These are phyloP conservation scores for Diceros bicornis DNA, from an alignment of 2,797 vertebrate species.

Conservation along the genomic window DNA sequence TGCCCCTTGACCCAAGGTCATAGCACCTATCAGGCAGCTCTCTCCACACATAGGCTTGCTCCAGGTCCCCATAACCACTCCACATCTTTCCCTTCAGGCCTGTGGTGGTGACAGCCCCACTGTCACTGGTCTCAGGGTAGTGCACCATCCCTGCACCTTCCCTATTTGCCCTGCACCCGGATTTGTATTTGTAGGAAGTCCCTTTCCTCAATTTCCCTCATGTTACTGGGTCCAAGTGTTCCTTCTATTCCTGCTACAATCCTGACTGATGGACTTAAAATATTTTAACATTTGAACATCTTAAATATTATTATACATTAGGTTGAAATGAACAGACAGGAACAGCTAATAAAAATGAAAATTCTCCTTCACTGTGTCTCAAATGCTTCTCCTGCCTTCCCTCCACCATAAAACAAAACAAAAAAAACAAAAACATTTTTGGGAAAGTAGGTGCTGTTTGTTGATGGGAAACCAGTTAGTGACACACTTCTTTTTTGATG, in stretches of 20 bases:
- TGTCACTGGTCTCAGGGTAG: neutral
- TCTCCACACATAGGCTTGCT: neutral
- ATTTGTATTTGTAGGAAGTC: neutral
- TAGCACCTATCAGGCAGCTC: neutral
- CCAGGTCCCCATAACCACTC: neutral
- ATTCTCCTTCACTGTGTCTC: neutral
- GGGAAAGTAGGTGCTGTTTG: neutral
- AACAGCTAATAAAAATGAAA: slow-evolving; percentile 7
- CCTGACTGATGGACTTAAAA: neutral
- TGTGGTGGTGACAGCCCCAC: too few relatives aligned
- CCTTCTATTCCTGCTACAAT: neutral
- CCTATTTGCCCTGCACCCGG: neutral
- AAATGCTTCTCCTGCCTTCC: neutral
- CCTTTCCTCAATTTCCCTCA: neutral
- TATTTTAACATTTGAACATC: neutral
- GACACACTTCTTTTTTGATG: neutral
- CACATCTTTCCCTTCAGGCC: neutral
- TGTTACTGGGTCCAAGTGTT: neutral
- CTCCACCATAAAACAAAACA: neutral
- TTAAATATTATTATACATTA: neutral
- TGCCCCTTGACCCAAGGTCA: neutral
- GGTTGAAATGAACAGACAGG: neutral
- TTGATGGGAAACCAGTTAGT: neutral
- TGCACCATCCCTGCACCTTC: neutral
- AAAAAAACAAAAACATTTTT: neutral